A percentile compares a stretch with the other conserved stretches of the same genome.
Conservation (phyloP, 2,888 invertebrate species). For the Drymonia ruficornis region DNA sequence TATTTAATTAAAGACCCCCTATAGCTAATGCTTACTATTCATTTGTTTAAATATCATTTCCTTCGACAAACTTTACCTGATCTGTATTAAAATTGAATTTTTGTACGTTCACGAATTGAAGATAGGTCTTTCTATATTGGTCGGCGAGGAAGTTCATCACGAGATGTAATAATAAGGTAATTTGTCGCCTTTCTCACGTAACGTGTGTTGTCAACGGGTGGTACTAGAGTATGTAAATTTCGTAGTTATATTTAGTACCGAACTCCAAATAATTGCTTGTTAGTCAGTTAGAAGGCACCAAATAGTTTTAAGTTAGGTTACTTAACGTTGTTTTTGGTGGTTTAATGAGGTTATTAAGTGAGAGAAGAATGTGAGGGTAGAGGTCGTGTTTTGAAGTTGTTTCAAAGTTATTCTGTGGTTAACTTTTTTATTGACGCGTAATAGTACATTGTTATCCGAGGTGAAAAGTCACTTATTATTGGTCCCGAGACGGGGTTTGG, state of each 20-base stretch:
- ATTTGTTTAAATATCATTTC: constrained; percentile 40
- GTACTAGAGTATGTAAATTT: constrained; percentile 20
- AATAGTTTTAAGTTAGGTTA: constrained; percentile 9
- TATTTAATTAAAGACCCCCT: constrained; percentile 70
- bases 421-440: not conserved
- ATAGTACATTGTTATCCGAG: too few relatives aligned
- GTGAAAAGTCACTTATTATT: too few relatives aligned
- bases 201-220: constrained; percentile 52
- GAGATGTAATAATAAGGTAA: constrained; percentile 47
- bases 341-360: constrained; percentile 30
- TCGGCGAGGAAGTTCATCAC: constrained; percentile 39
- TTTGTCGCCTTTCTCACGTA: constrained; percentile 65
- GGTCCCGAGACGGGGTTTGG: too few relatives aligned
- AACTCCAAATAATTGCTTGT: constrained; percentile 30
- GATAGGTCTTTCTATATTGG: constrained; percentile 32
- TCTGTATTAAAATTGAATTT: not conserved
- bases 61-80: constrained; percentile 8
- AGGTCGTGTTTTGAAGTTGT: not conserved
- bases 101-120: not conserved
- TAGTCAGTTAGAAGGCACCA: constrained; percentile 16
- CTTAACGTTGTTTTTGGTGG: constrained; percentile 7
- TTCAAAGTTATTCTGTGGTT: not conserved
- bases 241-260: constrained; percentile 3
- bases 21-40: constrained; percentile 53
- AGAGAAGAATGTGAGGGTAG: constrained; percentile 6